These are phyloP conservation scores for Cinclus mexicanus DNA, from an alignment of 2,113 vertebrate genomes.

Conservation along the genomic window DNA sequence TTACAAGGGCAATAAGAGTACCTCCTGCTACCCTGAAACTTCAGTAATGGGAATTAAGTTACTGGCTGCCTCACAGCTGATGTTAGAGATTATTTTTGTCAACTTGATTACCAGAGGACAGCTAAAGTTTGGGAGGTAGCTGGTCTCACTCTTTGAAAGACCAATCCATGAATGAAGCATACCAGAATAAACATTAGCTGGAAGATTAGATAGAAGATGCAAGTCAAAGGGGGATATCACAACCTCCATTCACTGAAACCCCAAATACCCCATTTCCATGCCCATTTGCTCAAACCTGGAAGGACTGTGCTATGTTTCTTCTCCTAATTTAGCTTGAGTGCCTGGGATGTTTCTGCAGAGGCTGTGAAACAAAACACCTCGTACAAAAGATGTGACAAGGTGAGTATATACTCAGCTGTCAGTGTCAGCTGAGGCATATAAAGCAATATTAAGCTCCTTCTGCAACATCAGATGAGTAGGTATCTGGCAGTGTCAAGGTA, in stretches of 20 bases:
- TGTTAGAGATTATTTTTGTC: constrained; percentile 21
- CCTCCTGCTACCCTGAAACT: background rate
- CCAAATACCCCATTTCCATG: background rate
- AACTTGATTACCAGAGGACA: background rate
- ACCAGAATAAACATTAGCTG: background rate
- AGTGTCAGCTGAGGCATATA: background rate
- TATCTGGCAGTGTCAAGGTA: background rate
- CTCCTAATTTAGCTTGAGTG: background rate
- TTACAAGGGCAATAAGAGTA: background rate
- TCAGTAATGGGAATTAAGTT: background rate
- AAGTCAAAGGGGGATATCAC: background rate
- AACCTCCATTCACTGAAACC: background rate
- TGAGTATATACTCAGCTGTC: background rate
- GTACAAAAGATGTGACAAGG: background rate
- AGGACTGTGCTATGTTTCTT: background rate
- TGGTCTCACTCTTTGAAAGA: background rate
- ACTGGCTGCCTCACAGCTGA: constrained; percentile 11
- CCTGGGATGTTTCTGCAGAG: background rate
- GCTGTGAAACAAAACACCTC: background rate
- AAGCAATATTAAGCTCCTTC: background rate
- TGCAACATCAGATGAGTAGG: background rate
- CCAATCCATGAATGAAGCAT: background rate
- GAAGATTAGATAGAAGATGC: background rate
- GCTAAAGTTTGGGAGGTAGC: background rate
- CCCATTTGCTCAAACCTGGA: background rate